Percentiles rank a stretch among this genome's conserved stretches.
Evolutionary conservation across 2,888 invertebrate species (phyloP).

Genomic region (Polietes domitor): DNA sequence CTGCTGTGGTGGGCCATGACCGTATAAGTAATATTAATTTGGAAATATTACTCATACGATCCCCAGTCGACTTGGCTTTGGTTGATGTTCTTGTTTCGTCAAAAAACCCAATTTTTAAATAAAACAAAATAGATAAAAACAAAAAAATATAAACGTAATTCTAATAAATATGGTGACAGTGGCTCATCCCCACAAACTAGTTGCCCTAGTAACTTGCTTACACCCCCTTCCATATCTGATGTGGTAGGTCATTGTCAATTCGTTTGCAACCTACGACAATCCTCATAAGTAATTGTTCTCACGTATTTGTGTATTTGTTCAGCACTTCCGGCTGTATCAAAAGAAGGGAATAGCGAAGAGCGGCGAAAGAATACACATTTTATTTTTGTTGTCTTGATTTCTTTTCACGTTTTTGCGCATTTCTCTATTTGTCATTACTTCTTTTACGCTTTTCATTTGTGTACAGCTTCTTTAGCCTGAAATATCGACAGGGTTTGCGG

Average conservation of each 20-base stretch:
- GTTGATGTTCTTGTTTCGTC: too few relatives aligned
- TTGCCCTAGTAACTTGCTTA: too few relatives aligned
- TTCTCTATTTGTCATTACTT: neutral
- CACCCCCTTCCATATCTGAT: too few relatives aligned
- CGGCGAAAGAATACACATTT: slow-evolving; percentile 19
- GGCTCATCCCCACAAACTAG: too few relatives aligned
- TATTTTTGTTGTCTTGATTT: slow-evolving; percentile 36
- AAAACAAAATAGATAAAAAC: too few relatives aligned
- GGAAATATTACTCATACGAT: too few relatives aligned
- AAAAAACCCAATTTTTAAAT: too few relatives aligned
- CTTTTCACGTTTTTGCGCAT: slow-evolving; percentile 31
- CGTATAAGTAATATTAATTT: too few relatives aligned
- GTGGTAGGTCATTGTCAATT: neutral
- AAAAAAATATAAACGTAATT: too few relatives aligned
- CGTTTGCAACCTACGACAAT: neutral
- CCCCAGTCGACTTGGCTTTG: too few relatives aligned
- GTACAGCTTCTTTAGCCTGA: neutral
- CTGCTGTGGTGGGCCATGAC: too few relatives aligned
- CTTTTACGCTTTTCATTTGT: neutral
- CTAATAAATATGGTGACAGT: too few relatives aligned
- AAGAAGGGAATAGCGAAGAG: neutral
- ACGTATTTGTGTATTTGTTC: slow-evolving; percentile 22
- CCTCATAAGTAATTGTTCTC: slow-evolving; percentile 19
- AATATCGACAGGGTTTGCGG: slow-evolving; percentile 23
- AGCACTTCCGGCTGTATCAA: neutral